Base-by-base conservation (phyloP, 2,888 invertebrate species). In the Epicampocera succincta region DNA sequence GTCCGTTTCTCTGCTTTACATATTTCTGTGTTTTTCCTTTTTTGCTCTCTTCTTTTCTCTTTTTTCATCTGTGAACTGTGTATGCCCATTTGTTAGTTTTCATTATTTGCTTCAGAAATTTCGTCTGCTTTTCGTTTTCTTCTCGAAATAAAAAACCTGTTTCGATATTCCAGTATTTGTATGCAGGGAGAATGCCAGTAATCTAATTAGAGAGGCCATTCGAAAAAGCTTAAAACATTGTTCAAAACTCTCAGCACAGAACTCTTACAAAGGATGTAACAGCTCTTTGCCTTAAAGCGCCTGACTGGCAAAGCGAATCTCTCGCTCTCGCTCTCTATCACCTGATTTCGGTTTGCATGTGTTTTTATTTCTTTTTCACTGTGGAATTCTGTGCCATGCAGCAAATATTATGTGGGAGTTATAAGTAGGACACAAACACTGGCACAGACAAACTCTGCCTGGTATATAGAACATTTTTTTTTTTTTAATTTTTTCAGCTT, bases 81-180 rank as follows among this genome's bases (percentile, higher is more conserved):
- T 56, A 40, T 46, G 44, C 54, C 21, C 25, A 33, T 52, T 11
- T 71, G 13, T 68, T 54, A 13, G 11, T 66, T 71, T 72, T 40
- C 19, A 15, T 42, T 42, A 17, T 54, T 66, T 52, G 46, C n/a
- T 52, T 58, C 42, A 19, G 40, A 17, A 42, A 38, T 13, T 48
- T 46, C 50, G 40, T 44, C n/a, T n/a, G n/a, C n/a, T n/a, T n/a
- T n/a, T n/a, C n/a, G n/a, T 40, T 65, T 52, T 46, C 5, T 46
- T 46, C 63, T 82, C 73, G 78, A 78, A 65, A 21, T 13, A 21
- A 61, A 29, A 52, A 48, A 15, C 65, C 66, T 33, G 3, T 33
- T 82, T 82, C 82, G 82, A 74, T 56, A 74, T 82, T 82, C 82
- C 78, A 82, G 73, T 77, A 60, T 69, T 69, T 54, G 11, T 38